Conservation (phyloP, 2,797 vertebrate species). For the Lithobates sylvaticus region DNA sequence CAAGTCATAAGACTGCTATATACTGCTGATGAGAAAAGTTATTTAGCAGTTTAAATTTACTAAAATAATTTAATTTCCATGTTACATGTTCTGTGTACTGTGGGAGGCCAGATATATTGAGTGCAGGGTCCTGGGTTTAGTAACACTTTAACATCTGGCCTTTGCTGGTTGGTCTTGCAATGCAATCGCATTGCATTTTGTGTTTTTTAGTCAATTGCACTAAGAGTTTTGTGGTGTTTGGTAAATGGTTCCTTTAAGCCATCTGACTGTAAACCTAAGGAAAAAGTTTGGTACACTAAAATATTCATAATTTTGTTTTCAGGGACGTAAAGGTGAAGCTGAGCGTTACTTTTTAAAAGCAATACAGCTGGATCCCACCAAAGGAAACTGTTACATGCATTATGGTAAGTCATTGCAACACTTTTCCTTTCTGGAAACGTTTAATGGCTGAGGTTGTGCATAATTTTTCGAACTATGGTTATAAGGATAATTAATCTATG, state of each 20-base stretch:
- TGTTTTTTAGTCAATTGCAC: background rate
- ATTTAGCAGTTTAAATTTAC: too few relatives aligned
- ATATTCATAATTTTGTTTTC: constrained; percentile 60
- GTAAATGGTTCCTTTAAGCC: background rate
- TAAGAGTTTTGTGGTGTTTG: background rate
- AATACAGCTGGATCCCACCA: constrained; percentile 94
- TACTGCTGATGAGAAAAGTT: too few relatives aligned
- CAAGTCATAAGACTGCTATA: too few relatives aligned
- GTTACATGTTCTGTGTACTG: too few relatives aligned
- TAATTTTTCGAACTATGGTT: background rate
- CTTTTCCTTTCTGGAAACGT: background rate
- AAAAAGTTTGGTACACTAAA: background rate
- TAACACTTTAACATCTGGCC: too few relatives aligned
- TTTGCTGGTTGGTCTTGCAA: too few relatives aligned
- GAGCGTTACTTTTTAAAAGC: constrained; percentile 96
- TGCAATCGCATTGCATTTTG: too few relatives aligned
- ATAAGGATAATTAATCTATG: background rate
- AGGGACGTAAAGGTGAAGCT: constrained; percentile 95
- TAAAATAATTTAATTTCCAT: too few relatives aligned
- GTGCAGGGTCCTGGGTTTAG: too few relatives aligned
- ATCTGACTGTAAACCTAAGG: background rate
- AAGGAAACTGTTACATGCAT: constrained; percentile 99
- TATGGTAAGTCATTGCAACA: constrained; percentile 84
- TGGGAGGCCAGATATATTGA: too few relatives aligned
- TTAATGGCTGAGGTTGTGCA: background rate